phyloP scores from a whole-genome alignment of 2,113 vertebrate genomes.

The Salvelinus fontinalis region DNA sequence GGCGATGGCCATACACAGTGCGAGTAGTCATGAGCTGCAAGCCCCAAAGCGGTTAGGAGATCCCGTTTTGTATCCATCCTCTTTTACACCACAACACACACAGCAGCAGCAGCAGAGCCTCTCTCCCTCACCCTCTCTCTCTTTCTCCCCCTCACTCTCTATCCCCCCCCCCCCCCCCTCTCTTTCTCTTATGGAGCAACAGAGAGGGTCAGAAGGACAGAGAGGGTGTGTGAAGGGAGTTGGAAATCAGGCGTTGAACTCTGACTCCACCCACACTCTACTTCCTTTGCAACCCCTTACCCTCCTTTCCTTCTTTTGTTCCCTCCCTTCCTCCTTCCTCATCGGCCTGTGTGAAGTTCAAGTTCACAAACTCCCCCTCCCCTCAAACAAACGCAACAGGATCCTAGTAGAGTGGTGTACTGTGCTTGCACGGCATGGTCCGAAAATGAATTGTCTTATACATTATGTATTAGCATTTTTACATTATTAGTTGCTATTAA shows the following conservation, averaged over 20 bases:
- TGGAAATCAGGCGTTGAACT: not conserved
- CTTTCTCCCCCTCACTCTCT: too few species aligned
- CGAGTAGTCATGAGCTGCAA: too few species aligned
- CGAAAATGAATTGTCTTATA: not conserved
- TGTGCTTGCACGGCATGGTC: constrained; percentile 41
- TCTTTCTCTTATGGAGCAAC: too few species aligned
- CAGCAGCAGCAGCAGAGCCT: too few species aligned
- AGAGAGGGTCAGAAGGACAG: not conserved
- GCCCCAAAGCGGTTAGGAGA: not conserved
- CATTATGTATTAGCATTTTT: too few species aligned
- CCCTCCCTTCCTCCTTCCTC: constrained; percentile 27
- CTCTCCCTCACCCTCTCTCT: too few species aligned
- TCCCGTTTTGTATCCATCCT: not conserved
- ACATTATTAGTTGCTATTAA: too few species aligned
- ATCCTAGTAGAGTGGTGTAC: constrained; percentile 33
- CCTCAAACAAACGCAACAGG: constrained; percentile 18
- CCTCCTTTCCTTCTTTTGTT: constrained; percentile 51
- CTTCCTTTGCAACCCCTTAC: constrained; percentile 52
- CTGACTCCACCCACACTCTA: constrained; percentile 26
- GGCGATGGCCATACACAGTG: not conserved
- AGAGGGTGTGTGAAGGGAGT: not conserved
- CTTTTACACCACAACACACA: not conserved
- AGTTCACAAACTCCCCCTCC: constrained; percentile 22
- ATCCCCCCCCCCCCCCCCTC: too few species aligned
- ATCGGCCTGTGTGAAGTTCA: constrained; percentile 1